Conservation (phyloP, 92 coral and sea anemone genomes). For the Metridium senile region DNA sequence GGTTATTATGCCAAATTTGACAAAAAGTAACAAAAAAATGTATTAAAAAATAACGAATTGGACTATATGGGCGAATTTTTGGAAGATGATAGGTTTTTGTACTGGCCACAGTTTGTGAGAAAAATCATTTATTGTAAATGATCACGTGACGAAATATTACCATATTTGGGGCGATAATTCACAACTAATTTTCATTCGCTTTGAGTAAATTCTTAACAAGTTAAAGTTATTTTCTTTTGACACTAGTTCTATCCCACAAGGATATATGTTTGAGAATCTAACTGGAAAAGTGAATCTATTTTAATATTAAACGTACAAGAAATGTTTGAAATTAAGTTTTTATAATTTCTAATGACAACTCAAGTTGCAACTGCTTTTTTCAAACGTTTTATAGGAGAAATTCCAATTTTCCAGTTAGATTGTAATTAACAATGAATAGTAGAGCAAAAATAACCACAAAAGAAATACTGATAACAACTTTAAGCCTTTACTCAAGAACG, state of each 20-base stretch:
- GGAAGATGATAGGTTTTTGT: neutral
- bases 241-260: neutral
- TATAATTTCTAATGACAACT: neutral
- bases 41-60: neutral
- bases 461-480: neutral
- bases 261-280: neutral
- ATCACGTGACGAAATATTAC: constrained; percentile 4
- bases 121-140: neutral
- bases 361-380: neutral
- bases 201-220: constrained; percentile 10
- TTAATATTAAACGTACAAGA: neutral
- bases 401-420: constrained; percentile 16
- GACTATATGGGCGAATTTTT: neutral
- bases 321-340: neutral
- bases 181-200: constrained; percentile 16
- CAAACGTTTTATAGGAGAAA: neutral
- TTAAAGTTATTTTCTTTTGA: neutral
- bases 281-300: neutral
- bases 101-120: neutral
- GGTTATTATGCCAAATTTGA: neutral
- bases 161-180: constrained; percentile 1
- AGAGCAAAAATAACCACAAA: neutral
- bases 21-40: neutral
- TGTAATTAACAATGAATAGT: neutral
- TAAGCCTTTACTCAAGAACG: constrained; percentile 11